These are phyloP conservation scores for Neomorphus geoffroyi DNA, from an alignment of 2,797 vertebrate species.

Conservation along the genomic window DNA sequence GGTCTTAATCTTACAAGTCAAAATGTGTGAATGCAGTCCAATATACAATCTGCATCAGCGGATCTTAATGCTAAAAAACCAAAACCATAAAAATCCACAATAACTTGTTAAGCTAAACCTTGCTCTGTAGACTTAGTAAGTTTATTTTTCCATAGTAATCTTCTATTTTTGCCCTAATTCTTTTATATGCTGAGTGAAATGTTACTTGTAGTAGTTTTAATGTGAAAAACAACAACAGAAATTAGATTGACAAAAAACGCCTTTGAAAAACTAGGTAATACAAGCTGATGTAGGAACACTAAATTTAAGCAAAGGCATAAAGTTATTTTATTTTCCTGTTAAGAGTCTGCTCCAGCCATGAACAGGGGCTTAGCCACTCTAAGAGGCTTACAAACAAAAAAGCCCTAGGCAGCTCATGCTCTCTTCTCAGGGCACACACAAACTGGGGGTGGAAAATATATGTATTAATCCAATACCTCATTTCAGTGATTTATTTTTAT, in stretches of 20 bases:
- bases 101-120: neutral
- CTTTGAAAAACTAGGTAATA: neutral
- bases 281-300: neutral
- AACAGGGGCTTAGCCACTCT: neutral
- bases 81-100: neutral
- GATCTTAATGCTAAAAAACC: neutral
- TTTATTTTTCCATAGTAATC: neutral
- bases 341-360: neutral
- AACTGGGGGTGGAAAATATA: neutral
- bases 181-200: neutral
- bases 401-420: neutral
- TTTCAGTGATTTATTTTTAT: neutral
- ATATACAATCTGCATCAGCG: neutral
- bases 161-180: neutral
- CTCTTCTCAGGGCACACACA: neutral
- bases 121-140: neutral
- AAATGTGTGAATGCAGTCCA: neutral
- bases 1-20: neutral
- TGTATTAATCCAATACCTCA: neutral
- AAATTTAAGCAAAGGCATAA: neutral
- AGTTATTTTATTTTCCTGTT: neutral
- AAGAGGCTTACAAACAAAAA: slow-evolving; percentile 3
- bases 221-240: neutral
- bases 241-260: neutral
- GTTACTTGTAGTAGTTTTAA: neutral